A percentile compares a stretch with the other conserved stretches of the same genome.
Evolutionary conservation across 2,888 invertebrate genomes (phyloP).

Genomic region (Caenorhabditis afra): DNA sequence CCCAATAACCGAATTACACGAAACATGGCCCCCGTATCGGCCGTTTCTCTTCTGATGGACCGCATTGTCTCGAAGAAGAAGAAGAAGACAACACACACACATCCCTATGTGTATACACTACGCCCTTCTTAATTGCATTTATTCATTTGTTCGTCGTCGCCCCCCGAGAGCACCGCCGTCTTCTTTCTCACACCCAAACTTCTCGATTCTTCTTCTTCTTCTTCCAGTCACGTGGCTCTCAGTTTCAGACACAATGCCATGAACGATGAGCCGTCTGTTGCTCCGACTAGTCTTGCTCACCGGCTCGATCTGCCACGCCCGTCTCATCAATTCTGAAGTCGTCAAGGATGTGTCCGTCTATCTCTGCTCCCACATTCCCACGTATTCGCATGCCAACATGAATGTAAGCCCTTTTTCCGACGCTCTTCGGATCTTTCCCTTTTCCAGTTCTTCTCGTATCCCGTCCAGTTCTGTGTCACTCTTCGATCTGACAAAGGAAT

Average conservation of each 20-base stretch:
- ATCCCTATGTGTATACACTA: slow-evolving; percentile 29
- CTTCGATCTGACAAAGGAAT: slow-evolving; percentile 68
- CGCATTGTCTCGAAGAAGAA: slow-evolving; percentile 30
- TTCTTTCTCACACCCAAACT: slow-evolving; percentile 12
- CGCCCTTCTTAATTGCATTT: slow-evolving; percentile 58
- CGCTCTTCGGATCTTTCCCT: background rate
- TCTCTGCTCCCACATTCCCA: slow-evolving; percentile 48
- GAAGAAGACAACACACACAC: no score
- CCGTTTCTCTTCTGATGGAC: slow-evolving; percentile 28
- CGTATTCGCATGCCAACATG: slow-evolving; percentile 60
- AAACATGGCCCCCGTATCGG: slow-evolving; percentile 44
- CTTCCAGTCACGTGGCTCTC: slow-evolving; percentile 6
- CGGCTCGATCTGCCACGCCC: slow-evolving; percentile 10
- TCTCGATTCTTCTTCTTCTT: slow-evolving; percentile 4
- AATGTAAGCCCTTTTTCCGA: slow-evolving; percentile 26
- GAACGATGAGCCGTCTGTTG: slow-evolving; percentile 31
- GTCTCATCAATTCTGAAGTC: slow-evolving; percentile 51
- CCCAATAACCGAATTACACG: slow-evolving; percentile 59
- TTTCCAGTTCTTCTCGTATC: slow-evolving; percentile 71
- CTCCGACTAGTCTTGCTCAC: slow-evolving; percentile 19
- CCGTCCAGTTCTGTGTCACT: slow-evolving; percentile 71
- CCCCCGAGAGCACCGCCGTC: slow-evolving; percentile 27
- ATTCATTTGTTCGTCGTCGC: slow-evolving; percentile 56
- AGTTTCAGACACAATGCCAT: slow-evolving; percentile 35
- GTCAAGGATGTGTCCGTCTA: slow-evolving; percentile 57